Percentiles rank a stretch among this genome's conserved stretches.
phyloP scores from a whole-genome alignment of 2,797 vertebrate species.

The Enteromius paludinosus region DNA sequence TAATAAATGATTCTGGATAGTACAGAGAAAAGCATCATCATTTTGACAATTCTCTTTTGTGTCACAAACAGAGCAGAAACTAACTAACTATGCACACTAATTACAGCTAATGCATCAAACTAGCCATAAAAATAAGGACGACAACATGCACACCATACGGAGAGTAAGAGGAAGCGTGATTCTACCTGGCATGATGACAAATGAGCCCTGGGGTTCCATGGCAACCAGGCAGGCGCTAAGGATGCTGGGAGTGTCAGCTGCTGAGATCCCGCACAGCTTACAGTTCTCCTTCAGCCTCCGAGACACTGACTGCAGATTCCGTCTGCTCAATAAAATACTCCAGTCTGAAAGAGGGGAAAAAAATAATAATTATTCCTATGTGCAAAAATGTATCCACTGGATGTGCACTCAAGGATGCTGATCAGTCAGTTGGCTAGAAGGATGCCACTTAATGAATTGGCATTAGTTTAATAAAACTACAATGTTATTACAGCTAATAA shows the following conservation, averaged over 20 bases:
- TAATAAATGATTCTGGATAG: background rate
- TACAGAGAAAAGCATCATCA: background rate
- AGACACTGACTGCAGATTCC: slow-evolving; percentile 94
- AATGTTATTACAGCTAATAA: background rate
- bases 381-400: background rate
- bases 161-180: slow-evolving; percentile 30
- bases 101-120: slow-evolving; percentile 15
- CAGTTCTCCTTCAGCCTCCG: slow-evolving; percentile 97
- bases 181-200: slow-evolving; percentile 98
- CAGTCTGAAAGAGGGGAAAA: slow-evolving; percentile 86
- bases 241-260: slow-evolving; percentile 96
- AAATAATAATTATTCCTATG: background rate
- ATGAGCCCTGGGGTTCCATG: slow-evolving; percentile 97
- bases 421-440: background rate
- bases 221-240: slow-evolving; percentile 97
- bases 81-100: background rate
- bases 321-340: slow-evolving; percentile 95
- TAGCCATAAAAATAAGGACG: background rate
- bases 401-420: background rate
- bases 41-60: background rate
- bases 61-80: background rate
- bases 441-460: background rate
- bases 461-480: background rate
- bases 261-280: slow-evolving; percentile 97
- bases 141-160: slow-evolving; percentile 24